Evolutionary conservation across 1,140 invertebrate genomes (phyloP).

Genomic region (Drosophila mayri): DNA sequence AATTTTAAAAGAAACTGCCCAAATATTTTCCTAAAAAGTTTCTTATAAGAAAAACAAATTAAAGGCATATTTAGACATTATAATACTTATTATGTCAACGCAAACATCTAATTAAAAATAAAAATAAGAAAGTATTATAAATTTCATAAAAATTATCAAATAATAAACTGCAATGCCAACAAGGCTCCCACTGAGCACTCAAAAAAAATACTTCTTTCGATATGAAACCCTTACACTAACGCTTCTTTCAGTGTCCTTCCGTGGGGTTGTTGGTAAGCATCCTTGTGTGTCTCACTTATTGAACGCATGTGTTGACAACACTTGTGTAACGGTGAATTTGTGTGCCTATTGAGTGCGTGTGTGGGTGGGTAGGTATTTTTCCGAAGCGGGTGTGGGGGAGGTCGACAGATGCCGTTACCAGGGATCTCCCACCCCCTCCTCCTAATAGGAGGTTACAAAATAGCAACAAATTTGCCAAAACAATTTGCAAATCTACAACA

Average conservation of each 20-base stretch:
- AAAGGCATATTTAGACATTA: no score
- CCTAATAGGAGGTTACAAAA: constrained; percentile 51
- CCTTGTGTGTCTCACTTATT: constrained; percentile 42
- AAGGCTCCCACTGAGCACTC: no score
- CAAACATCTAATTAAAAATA: no score
- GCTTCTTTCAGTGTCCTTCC: background rate
- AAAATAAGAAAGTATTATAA: background rate
- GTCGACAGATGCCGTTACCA: constrained; percentile 29
- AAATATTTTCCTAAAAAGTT: no score
- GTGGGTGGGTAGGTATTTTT: constrained; percentile 7
- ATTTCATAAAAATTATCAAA: background rate
- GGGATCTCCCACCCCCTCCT: constrained; percentile 20
- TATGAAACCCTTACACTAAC: background rate
- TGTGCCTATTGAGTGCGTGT: constrained; percentile 75
- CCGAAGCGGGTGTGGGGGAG: background rate
- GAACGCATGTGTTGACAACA: constrained; percentile 81
- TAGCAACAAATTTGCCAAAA: constrained; percentile 82
- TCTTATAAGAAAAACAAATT: no score
- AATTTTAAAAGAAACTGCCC: no score
- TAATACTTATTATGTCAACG: no score
- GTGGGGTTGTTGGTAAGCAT: constrained; percentile 5
- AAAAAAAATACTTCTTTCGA: background rate
- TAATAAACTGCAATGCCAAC: no score
- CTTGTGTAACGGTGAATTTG: constrained; percentile 83
- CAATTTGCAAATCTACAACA: constrained; percentile 81